Evolutionary conservation across 2,888 invertebrate genomes (phyloP), one percentile per base, ranked within the genome.

Genomic region (Troglohyphantes excavatus): DNA sequence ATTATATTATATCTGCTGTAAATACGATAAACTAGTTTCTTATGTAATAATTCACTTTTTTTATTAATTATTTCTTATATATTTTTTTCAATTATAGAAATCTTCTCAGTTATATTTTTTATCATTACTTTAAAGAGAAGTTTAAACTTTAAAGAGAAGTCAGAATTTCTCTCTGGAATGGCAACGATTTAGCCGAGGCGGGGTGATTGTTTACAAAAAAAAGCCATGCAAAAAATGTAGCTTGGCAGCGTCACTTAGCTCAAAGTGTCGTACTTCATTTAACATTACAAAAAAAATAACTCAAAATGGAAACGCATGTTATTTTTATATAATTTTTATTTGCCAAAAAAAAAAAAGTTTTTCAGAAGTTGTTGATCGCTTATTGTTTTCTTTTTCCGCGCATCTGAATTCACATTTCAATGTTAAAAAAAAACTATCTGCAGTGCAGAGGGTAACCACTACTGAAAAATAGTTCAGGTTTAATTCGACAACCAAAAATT

Each of bases 131-230:
- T n/a, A n/a, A n/a, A n/a, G n/a, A n/a, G n/a, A n/a, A n/a, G n/a
- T n/a, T n/a, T n/a, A n/a, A n/a, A n/a, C n/a, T n/a, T n/a, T n/a
- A n/a, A n/a, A n/a, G n/a, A n/a, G n/a, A n/a, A n/a, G n/a, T n/a
- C n/a, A n/a, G n/a, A 39, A 39, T 39, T 39, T 53, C n/a, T 53
- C 13, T 53, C 5, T n/a, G 2, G 5, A n/a, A 53, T 89, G 88
- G 88, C 88, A 89, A 82, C 82, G 67, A 29, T 67, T 59, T 23
- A 19, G 21, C 29, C n/a, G 67, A 88, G 87, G 87, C 75, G 82
- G 76, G 82, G 88, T 82, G 88, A 89, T 89, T 89, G 88, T 89
- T 89, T 89, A 89, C 88, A 82, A 89, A 89, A 88, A 83, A 84
- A 89, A 89, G 43, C 81, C 88, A 59, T 82, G 73, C 76, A 89